Evolutionary conservation across 2,888 invertebrate genomes (phyloP), one percentile per base, ranked within the genome.

Genomic region (Calliopum simillimum): DNA sequence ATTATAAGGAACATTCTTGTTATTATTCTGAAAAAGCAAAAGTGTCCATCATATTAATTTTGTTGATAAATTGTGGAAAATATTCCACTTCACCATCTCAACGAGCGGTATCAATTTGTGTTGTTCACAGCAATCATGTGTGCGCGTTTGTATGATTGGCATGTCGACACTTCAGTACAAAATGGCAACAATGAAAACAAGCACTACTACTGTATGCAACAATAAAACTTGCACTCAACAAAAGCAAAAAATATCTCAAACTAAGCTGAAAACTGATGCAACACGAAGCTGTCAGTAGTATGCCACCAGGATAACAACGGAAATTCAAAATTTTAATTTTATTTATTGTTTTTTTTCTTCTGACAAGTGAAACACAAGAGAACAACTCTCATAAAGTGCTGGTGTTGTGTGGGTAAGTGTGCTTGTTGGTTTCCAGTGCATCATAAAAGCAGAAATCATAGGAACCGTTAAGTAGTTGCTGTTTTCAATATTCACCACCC

Each of bases 371-470:
- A 33, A 5, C 33, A 33, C 33, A 33, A 33, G 8, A 33, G 5
- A 33, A 8, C 4, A 6, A 21, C 44, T 19, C 23, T 56, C 14
- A 23, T 23, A 14, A 11, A n/a, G 19, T 41, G 41, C 33, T 49
- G 41, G 49, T 63, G 33, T 33, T 62, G 47, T 62, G 47, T 25
- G 62, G 1, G 46, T 62, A 6, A 21, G 19, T 44, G 4, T 47
- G 61, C 46, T n/a, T 47, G 14, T 23, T 19, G 49, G 4, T n/a
- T 63, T 63, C 63, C 63, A 49, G 25, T 53, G 64, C 51, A 51
- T 49, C 64, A 21, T 49, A 41, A 63, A 33, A 64, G 33, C 8
- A 46, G n/a, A 46, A 61, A 61, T 46, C 61, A 46, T 33, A 58
- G 13, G 25, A n/a, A 25, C 58, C 46, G 21, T 62, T 62, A 41